phyloP scores from a whole-genome alignment of 2,888 invertebrate species.

The Plebejus anna region DNA sequence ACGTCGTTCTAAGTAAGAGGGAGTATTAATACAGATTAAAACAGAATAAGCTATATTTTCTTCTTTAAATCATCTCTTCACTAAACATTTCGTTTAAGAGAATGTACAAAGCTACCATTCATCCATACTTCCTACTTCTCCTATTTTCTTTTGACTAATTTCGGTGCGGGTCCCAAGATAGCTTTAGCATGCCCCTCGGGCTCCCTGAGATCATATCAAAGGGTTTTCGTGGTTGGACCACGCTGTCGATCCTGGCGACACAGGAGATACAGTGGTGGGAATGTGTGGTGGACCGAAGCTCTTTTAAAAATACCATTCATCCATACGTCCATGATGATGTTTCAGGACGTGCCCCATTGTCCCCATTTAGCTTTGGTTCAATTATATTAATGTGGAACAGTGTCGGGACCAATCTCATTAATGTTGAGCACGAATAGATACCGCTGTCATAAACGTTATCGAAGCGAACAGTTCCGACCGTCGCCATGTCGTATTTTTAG shows the following conservation, averaged over 20 bases:
- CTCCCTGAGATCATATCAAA: too few species aligned
- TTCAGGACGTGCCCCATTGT: constrained; percentile 17
- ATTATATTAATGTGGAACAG: constrained; percentile 18
- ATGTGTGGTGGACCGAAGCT: too few species aligned
- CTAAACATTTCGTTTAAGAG: not conserved
- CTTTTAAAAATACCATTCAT: too few species aligned
- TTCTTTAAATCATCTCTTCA: not conserved
- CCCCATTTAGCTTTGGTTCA: constrained; percentile 15
- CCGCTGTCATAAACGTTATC: not conserved
- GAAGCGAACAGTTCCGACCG: not conserved
- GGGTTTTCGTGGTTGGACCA: too few species aligned
- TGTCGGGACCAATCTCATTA: constrained; percentile 3
- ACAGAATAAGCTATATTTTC: not conserved
- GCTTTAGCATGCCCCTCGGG: too few species aligned
- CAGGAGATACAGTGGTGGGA: too few species aligned
- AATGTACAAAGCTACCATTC: too few species aligned
- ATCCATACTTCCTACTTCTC: too few species aligned
- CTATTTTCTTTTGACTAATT: too few species aligned
- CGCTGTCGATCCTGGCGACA: too few species aligned
- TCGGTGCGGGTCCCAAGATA: too few species aligned
- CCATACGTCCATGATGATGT: not conserved
- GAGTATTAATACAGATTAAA: too few species aligned
- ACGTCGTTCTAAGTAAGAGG: not conserved
- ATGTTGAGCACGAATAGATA: not conserved
- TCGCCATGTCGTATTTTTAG: not conserved